Conservation (phyloP, 2,797 vertebrate species). For the Morelia viridis region DNA sequence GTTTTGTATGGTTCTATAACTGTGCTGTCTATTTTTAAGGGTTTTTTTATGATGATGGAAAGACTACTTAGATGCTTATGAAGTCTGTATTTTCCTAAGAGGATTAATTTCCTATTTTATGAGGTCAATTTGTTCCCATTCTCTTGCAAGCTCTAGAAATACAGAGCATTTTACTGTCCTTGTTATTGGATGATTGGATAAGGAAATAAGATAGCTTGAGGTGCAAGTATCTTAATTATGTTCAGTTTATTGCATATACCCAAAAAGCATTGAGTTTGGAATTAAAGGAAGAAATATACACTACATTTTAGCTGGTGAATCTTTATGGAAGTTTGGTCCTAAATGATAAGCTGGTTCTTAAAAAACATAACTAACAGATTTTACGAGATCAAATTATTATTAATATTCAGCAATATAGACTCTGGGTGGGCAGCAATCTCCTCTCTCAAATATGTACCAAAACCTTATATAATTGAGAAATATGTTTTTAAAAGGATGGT, state of each 20-base stretch:
- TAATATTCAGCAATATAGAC: not conserved
- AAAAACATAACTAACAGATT: not conserved
- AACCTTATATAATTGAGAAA: not conserved
- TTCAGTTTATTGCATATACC: not conserved
- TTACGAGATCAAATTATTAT: not conserved
- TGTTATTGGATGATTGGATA: constrained; percentile 3
- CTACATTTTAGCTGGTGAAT: not conserved
- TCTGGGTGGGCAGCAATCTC: not conserved
- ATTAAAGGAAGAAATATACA: not conserved
- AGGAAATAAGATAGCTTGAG: not conserved
- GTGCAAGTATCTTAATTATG: not conserved
- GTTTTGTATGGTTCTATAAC: not conserved
- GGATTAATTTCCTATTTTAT: constrained; percentile 30
- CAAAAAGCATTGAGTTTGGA: constrained; percentile 7
- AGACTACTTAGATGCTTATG: constrained; percentile 4
- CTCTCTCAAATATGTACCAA: not conserved
- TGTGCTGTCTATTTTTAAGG: not conserved
- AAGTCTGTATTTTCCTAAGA: constrained; percentile 15
- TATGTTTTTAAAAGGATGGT: not conserved
- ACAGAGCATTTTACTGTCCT: not conserved
- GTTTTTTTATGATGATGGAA: constrained; percentile 9
- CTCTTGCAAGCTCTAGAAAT: constrained; percentile 1
- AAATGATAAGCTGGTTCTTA: not conserved
- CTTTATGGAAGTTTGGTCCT: not conserved
- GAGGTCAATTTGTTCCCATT: constrained; percentile 9